Percentiles rank a stretch among this genome's conserved stretches.
Evolutionary conservation across 2,797 vertebrate species (phyloP).

Genomic region (Ceryle rudis): DNA sequence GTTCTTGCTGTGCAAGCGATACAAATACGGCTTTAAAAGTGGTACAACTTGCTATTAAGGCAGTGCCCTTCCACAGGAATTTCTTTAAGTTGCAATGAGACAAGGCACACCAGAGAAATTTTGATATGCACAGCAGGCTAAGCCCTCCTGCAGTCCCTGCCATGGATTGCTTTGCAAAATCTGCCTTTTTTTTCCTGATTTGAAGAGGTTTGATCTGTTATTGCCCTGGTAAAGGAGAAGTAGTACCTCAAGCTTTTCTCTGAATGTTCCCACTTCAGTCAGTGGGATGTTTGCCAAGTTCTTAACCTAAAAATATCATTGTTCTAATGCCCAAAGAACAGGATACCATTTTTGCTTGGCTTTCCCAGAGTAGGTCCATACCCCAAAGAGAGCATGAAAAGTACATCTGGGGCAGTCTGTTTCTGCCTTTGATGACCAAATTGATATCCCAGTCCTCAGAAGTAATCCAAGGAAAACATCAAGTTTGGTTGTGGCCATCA

Average conservation of each 20-base stretch:
- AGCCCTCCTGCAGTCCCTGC: constrained; percentile 40
- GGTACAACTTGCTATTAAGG: constrained; percentile 35
- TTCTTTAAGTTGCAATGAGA: constrained; percentile 41
- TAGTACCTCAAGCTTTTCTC: not conserved
- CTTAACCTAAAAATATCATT: not conserved
- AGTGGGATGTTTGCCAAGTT: not conserved
- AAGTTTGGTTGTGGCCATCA: not conserved
- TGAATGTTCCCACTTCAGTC: not conserved
- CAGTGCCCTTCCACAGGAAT: constrained; percentile 32
- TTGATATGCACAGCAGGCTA: constrained; percentile 56
- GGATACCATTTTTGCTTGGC: not conserved
- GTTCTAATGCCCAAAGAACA: not conserved
- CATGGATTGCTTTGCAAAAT: not conserved
- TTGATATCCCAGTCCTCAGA: not conserved
- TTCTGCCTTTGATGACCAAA: not conserved
- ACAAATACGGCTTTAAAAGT: constrained; percentile 46
- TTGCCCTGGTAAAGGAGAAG: not conserved
- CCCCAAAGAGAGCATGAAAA: not conserved
- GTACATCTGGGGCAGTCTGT: not conserved
- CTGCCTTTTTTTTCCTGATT: not conserved
- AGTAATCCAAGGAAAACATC: not conserved
- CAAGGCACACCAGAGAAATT: constrained; percentile 1
- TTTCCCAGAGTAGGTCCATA: not conserved
- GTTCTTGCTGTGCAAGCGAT: constrained; percentile 33
- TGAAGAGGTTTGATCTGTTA: constrained; percentile 14